Conservation (phyloP, 2,888 invertebrate species). For the Tetramorium bicarinatum region DNA sequence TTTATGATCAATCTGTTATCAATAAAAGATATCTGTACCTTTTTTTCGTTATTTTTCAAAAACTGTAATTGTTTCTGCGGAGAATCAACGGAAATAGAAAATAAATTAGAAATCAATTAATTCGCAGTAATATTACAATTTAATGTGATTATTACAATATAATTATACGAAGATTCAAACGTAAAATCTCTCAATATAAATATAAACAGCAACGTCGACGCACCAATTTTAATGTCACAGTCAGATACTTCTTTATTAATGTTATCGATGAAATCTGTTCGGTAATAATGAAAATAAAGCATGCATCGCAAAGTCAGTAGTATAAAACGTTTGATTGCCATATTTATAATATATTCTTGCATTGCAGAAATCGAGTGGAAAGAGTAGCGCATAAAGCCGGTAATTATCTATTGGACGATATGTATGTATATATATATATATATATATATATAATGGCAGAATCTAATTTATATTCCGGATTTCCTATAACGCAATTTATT, state of each 20-base stretch:
- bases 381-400: conserved; percentile 67
- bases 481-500: conserved; percentile 81
- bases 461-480: conserved; percentile 81
- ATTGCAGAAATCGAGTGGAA: conserved; percentile 47
- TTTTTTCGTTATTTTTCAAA: not conserved
- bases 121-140: not conserved
- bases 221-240: not conserved
- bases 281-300: conserved; percentile 26
- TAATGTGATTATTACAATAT: conserved; percentile 6
- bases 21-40: not conserved
- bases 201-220: not conserved
- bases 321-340: conserved; percentile 42
- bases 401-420: conserved; percentile 75
- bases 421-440: conserved; percentile 15
- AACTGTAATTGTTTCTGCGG: not conserved
- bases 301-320: conserved; percentile 16
- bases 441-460: conserved; percentile 65
- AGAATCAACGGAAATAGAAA: not conserved
- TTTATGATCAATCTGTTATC: not conserved
- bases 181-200: not conserved
- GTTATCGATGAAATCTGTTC: conserved; percentile 1
- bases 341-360: conserved; percentile 56
- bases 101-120: not conserved
- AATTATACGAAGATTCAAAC: not conserved
- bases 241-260: conserved; percentile 35